These are phyloP conservation scores for Mellivora capensis DNA, from an alignment of 2,113 vertebrate species.

Conservation along the genomic window DNA sequence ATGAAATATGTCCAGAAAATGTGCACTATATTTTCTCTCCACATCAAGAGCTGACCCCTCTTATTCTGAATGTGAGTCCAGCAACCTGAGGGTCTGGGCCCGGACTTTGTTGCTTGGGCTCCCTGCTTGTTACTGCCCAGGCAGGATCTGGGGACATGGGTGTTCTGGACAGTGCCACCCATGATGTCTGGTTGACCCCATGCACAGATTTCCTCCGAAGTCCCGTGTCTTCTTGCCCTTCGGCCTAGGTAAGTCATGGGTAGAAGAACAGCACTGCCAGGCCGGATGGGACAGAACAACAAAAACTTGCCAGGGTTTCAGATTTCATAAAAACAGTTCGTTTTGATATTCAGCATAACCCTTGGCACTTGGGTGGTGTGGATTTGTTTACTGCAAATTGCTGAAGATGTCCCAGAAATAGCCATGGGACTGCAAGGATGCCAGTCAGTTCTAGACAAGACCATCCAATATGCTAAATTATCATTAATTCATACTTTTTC, in stretches of 20 bases:
- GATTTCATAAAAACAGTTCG: background rate
- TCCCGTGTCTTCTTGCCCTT: background rate
- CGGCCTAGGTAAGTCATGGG: background rate
- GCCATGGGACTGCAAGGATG: background rate
- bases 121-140: background rate
- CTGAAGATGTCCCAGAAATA: background rate
- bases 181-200: background rate
- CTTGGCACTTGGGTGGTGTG: background rate
- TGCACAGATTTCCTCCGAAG: background rate
- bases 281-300: background rate
- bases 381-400: background rate
- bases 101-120: background rate
- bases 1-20: background rate
- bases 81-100: background rate
- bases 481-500: background rate
- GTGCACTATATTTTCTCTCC: background rate
- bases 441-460: background rate
- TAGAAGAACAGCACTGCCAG: background rate
- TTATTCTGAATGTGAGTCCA: background rate
- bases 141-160: background rate
- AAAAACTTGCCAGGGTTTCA: background rate
- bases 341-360: background rate
- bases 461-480: background rate
- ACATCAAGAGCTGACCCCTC: background rate
- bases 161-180: background rate